Evolutionary conservation across 2,888 invertebrate species (phyloP), one percentile per base, ranked within the genome.

Genomic region (Acleris cristana): DNA sequence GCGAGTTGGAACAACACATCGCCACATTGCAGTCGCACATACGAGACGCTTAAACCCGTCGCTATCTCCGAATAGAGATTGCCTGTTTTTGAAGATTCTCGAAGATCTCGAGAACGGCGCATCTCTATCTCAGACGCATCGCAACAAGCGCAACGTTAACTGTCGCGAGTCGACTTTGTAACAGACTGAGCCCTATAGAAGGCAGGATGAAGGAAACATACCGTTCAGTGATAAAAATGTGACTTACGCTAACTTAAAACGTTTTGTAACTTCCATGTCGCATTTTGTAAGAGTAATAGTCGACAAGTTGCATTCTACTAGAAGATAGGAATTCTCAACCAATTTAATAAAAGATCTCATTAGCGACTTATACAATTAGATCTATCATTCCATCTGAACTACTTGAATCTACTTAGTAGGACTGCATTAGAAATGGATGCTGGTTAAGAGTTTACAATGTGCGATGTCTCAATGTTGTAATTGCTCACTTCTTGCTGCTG

Each of bases 1-100:
- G 96, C 65, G 97, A 97, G 79, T 89, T 98, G 30, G 97, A 98
- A 81, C 96, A 96, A 64, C 95, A 96, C 78, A 86, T 96, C 12
- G 94, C 95, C 49, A 94, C 94, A 64, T 82, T 95, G 68, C 95
- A 95, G 73, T 88, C 91, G 8, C 74, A 80, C 10, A 71, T 84
- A 51, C 78, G 80, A n/a, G 82, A 84, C 52, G 72, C 69, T 62
- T 79, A 73, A 48, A 23, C 10, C 19, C 48, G 48, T 19, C 40
- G 59, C 54, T 51, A 21, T 26, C 14, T 23, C 23, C 21, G 19
- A 40, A 49, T 40, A 54, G 19, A 40, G 40, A 40, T 40, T 40
- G 34, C 0, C 34, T 34, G 40, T 49, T 57, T 64, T 44, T 16
- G 49, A 56, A 30, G 55, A 34, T 55, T 53, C 26, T 40, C 55